A percentile compares a stretch with the other conserved stretches of the same genome.
These are phyloP conservation scores for Masticophis lateralis DNA, from an alignment of 2,797 vertebrate genomes.

Conservation along the genomic window DNA sequence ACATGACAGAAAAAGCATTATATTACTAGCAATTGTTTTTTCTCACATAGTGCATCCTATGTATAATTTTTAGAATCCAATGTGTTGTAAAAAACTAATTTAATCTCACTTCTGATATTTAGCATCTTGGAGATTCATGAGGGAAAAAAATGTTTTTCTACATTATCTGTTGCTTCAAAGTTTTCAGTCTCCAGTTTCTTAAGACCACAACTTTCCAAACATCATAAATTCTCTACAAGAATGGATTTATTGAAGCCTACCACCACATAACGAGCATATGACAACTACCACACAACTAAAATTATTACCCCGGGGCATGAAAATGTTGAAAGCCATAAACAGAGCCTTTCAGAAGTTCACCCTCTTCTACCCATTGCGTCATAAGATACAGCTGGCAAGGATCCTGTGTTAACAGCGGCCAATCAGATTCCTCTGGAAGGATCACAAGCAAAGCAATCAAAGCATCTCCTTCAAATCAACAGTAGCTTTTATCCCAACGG, in stretches of 20 bases:
- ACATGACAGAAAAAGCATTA: constrained; percentile 3
- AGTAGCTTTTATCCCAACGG: not conserved
- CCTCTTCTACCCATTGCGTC: not conserved
- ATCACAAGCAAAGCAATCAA: not conserved
- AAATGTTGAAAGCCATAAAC: not conserved
- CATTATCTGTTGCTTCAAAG: constrained; percentile 52
- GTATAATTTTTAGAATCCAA: rapidly evolving
- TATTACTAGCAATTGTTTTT: not conserved
- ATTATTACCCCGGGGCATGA: not conserved
- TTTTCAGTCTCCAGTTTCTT: rapidly evolving
- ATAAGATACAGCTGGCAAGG: not conserved
- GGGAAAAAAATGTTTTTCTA: rapidly evolving
- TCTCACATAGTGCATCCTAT: rapidly evolving
- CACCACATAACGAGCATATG: not conserved
- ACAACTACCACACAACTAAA: not conserved
- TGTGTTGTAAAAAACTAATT: not conserved
- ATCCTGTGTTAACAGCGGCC: not conserved
- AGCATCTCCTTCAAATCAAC: not conserved
- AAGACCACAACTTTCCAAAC: rapidly evolving
- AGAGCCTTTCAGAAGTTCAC: not conserved
- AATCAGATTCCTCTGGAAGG: not conserved
- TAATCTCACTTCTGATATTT: not conserved
- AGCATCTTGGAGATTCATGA: not conserved
- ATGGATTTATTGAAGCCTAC: not conserved
- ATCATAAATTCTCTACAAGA: not conserved